Base-by-base conservation (phyloP, 2,888 invertebrate species). In the Sinohyriopsis cumingii region DNA sequence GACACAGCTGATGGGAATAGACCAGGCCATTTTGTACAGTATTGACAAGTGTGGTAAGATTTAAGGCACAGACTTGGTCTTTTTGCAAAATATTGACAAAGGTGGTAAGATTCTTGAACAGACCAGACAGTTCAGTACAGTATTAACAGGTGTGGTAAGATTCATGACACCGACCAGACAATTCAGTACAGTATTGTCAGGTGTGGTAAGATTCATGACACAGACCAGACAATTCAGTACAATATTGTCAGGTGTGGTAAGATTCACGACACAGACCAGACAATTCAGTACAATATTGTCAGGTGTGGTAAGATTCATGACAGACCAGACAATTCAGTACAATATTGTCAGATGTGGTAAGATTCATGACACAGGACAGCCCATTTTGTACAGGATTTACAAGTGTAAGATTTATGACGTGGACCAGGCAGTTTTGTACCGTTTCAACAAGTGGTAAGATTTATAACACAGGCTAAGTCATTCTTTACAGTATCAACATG, bases 271-370 rank as follows among this genome's bases (percentile, higher is more conserved):
- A 90, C 98, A 66, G 97, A 98, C 90, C 95, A 96, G 33, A 7
- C 33, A 6, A 33, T 33, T 33, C 7, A 7, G 33, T 33, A 33
- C 33, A 33, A 7, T 33, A 33, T 33, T 33, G 7, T 7, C 33
- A 33, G 33, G 6, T 6, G 7, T 28, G 28, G 33, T 33, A 33
- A 33, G 7, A 33, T 33, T 33, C 33, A 9, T 33, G 33, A 90
- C 98, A 66, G 98, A 98, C 90, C 95, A 96, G 84, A 97, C 97
- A 0, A 94, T 98, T 75, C 90, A 97, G 1, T 95, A 96, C 86
- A 95, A 97, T 84, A 97, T 98, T 78, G 97, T 97, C 84, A 93
- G 95, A 82, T 96, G 96, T 90, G 93, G 94, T 94, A 90, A 90
- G 93, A 91, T 25, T 25, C 25, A 57, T 28, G 22, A 33, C 24